Conservation (phyloP, 2,113 vertebrate genomes). For the Dolichotis patagonum region DNA sequence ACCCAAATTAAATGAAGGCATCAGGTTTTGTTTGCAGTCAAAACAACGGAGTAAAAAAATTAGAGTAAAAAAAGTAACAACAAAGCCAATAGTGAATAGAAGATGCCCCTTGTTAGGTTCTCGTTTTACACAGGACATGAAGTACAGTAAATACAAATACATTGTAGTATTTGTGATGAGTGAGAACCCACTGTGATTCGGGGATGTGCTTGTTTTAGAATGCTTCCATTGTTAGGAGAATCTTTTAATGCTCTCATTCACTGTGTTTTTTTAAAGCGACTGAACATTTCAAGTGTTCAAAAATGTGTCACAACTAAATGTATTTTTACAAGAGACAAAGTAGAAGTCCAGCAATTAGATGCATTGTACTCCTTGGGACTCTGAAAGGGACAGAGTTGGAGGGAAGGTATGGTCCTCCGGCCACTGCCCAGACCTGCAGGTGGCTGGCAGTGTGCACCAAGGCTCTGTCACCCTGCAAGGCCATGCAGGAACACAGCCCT, state of each 20-base stretch:
- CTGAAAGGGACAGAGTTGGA: background rate
- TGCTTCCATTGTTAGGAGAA: background rate
- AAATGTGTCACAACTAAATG: background rate
- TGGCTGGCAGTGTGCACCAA: background rate
- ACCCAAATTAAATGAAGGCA: background rate
- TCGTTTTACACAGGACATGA: background rate
- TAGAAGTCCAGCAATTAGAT: background rate
- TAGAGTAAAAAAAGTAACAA: background rate
- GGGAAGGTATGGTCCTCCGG: background rate
- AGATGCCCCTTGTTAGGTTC: background rate
- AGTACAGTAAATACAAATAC: background rate
- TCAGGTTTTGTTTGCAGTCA: background rate
- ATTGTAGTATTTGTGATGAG: background rate
- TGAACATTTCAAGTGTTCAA: background rate
- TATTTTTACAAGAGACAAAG: background rate
- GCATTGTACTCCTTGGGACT: background rate
- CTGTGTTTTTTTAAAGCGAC: background rate
- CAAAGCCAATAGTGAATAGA: background rate
- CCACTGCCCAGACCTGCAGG: fast-evolving
- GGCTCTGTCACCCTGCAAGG: background rate
- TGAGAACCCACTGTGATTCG: background rate
- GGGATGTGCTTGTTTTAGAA: background rate
- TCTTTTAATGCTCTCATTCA: background rate
- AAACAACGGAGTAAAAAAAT: background rate
- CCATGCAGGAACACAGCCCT: background rate